These are phyloP conservation scores for Acanthiza pusilla DNA, from an alignment of 2,797 vertebrate species.

Conservation along the genomic window DNA sequence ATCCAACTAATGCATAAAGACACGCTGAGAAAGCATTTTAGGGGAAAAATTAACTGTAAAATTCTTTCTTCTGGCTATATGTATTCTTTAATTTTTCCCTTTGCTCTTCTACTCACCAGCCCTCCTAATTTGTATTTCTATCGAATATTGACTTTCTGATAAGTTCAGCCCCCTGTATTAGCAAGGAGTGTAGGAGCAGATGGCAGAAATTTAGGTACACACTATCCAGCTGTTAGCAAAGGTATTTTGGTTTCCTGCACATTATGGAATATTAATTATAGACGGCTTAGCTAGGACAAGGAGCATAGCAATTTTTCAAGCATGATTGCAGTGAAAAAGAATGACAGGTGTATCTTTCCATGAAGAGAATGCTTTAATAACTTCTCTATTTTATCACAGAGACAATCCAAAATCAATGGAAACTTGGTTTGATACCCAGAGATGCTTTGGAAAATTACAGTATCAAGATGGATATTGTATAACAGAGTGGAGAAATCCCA, in stretches of 20 bases:
- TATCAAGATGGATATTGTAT: not conserved
- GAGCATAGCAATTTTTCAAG: not conserved
- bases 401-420: not conserved
- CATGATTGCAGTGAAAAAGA: not conserved
- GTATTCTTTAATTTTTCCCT: not conserved
- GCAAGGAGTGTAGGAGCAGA: not conserved
- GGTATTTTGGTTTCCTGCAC: slow-evolving; percentile 5
- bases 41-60: not conserved
- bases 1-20: not conserved
- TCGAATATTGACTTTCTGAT: not conserved
- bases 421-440: not conserved
- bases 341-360: not conserved
- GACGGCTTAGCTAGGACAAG: not conserved
- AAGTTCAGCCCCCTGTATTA: not conserved
- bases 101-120: not conserved
- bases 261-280: slow-evolving; percentile 16
- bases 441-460: not conserved
- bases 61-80: not conserved
- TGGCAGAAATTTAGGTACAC: slow-evolving; percentile 13
- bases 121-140: not conserved
- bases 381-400: not conserved
- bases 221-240: slow-evolving; percentile 21
- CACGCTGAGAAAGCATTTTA: not conserved
- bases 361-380: not conserved
- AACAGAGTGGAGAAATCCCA: not conserved